These are phyloP conservation scores for Trichoplusia ni DNA, from an alignment of 1,140 invertebrate species.

Conservation along the genomic window DNA sequence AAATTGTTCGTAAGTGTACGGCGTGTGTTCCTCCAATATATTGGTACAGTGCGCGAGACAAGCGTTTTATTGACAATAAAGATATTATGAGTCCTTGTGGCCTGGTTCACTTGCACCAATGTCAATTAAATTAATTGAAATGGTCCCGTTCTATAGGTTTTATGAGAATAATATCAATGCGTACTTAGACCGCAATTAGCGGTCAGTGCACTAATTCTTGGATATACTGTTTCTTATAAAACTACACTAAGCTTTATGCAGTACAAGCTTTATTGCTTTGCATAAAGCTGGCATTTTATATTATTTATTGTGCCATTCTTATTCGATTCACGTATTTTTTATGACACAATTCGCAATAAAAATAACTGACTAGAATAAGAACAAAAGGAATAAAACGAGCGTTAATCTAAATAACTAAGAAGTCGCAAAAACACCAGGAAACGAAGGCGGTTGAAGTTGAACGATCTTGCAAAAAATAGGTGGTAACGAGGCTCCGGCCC, in stretches of 20 bases:
- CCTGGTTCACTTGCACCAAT: no score
- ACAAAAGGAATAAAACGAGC: background rate
- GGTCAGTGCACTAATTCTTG: background rate
- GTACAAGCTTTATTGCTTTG: no score
- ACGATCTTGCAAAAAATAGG: constrained; percentile 5
- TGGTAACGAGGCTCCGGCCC: constrained; percentile 1
- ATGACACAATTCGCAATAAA: background rate
- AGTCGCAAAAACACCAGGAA: constrained; percentile 8
- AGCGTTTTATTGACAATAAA: no score
- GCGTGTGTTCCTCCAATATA: background rate
- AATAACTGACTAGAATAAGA: background rate
- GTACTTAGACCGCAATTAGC: background rate
- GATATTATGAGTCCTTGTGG: no score
- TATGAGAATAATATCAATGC: no score
- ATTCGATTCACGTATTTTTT: no score
- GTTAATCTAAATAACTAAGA: background rate
- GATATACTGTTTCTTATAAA: background rate
- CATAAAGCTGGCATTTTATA: no score
- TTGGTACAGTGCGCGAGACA: no score
- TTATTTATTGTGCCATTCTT: no score
- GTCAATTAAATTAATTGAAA: constrained; percentile 17
- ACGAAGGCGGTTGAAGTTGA: background rate
- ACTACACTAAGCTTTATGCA: background rate
- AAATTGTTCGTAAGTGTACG: constrained; percentile 1
- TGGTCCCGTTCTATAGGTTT: background rate